phyloP scores from a whole-genome alignment of 1,140 invertebrate genomes.

The Ceratina japonica region DNA sequence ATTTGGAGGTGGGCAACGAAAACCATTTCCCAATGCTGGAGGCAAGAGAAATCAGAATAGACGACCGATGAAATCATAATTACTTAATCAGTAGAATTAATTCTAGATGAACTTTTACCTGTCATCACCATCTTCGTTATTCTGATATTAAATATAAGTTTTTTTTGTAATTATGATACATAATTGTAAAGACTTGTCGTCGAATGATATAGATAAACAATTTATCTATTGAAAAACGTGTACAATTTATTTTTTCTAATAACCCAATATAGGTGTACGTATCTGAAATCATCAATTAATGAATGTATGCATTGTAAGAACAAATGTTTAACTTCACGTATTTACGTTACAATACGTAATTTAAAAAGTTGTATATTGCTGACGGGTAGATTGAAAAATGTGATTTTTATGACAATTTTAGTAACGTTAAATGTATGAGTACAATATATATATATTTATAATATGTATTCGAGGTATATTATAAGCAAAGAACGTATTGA shows the following conservation, averaged over 20 bases:
- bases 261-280: background rate
- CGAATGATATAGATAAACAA: conserved; percentile 16
- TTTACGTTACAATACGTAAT: background rate
- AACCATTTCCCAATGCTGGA: background rate
- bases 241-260: background rate
- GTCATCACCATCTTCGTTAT: background rate
- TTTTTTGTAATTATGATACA: conserved; percentile 25
- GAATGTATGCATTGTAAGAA: background rate
- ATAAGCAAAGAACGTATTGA: background rate
- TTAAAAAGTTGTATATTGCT: background rate
- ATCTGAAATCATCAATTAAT: background rate
- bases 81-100: conserved; percentile 21
- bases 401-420: background rate
- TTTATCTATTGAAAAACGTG: conserved; percentile 11
- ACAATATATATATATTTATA: background rate
- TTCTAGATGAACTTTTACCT: conserved; percentile 4
- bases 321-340: conserved; percentile 2
- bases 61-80: conserved; percentile 18
- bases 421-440: background rate
- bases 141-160: conserved; percentile 28
- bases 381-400: background rate
- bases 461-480: background rate
- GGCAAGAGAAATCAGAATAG: conserved; percentile 20
- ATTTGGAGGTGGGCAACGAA: conserved; percentile 69
- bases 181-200: conserved; percentile 2